Conservation (phyloP, 1,140 invertebrate species). For the Bactericera cockerelli region DNA sequence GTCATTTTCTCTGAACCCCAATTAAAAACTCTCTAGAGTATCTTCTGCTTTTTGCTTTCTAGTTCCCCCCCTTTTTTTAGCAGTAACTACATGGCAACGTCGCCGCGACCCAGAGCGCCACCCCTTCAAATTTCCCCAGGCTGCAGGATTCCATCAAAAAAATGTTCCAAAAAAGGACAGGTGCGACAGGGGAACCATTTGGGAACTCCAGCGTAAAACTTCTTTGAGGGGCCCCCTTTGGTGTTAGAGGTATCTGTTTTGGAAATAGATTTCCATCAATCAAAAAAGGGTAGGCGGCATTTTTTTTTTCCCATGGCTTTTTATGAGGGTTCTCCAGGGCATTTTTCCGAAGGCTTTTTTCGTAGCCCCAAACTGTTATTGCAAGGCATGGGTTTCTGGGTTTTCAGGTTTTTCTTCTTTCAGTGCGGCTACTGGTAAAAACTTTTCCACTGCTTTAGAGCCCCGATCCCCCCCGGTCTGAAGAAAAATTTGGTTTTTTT, state of each 20-base stretch:
- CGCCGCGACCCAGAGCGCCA: neutral
- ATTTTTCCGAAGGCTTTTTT: neutral
- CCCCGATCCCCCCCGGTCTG: neutral
- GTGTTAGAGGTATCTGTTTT: neutral
- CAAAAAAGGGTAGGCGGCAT: neutral
- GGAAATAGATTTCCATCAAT: neutral
- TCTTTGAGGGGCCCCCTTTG: neutral
- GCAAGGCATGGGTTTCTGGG: neutral
- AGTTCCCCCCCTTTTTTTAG: neutral
- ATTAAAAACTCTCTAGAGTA: neutral
- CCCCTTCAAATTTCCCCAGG: too few relatives aligned
- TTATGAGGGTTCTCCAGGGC: neutral
- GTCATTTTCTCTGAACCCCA: neutral
- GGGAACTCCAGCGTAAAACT: neutral
- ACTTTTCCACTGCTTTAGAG: neutral
- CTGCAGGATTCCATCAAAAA: neutral
- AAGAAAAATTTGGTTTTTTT: constrained; percentile 8
- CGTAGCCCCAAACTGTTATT: neutral
- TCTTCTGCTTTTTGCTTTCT: neutral
- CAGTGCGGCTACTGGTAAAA: neutral
- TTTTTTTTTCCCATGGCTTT: neutral
- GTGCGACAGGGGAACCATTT: constrained; percentile 6
- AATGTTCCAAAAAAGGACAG: too few relatives aligned
- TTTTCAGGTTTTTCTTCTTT: neutral
- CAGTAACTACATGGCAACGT: neutral